Conservation (phyloP, 2,113 vertebrate genomes). For the Spizaetus ornatus region DNA sequence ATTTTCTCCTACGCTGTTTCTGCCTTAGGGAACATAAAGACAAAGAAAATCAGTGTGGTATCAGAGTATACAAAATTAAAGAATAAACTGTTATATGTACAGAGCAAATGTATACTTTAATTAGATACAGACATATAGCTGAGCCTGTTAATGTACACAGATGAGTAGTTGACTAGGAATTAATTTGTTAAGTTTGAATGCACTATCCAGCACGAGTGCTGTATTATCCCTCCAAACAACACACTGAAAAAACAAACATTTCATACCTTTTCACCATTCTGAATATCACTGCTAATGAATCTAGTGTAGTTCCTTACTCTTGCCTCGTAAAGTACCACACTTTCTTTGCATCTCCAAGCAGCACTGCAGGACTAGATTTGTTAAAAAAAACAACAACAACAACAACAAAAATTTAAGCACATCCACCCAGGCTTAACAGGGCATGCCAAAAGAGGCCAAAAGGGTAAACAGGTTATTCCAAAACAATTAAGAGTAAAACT, state of each 20-base stretch:
- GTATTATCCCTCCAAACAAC: not conserved
- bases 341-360: constrained; percentile 76
- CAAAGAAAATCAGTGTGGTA: not conserved
- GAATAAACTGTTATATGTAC: not conserved
- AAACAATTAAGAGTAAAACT: not conserved
- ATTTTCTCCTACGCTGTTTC: not conserved
- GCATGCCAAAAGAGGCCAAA: not conserved
- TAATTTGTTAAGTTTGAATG: not conserved
- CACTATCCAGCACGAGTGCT: not conserved
- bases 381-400: too few relatives aligned
- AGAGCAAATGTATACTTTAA: not conserved
- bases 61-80: not conserved
- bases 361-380: constrained; percentile 77
- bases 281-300: not conserved
- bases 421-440: not conserved
- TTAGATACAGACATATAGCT: not conserved
- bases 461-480: not conserved
- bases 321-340: constrained; percentile 67
- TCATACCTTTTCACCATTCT: not conserved
- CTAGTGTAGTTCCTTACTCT: constrained; percentile 67
- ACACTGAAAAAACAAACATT: not conserved
- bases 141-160: not conserved
- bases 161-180: not conserved
- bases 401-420: not conserved
- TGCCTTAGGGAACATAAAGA: not conserved